phyloP scores from a whole-genome alignment of 1,140 invertebrate genomes.

The Heliconius hewitsoni region DNA sequence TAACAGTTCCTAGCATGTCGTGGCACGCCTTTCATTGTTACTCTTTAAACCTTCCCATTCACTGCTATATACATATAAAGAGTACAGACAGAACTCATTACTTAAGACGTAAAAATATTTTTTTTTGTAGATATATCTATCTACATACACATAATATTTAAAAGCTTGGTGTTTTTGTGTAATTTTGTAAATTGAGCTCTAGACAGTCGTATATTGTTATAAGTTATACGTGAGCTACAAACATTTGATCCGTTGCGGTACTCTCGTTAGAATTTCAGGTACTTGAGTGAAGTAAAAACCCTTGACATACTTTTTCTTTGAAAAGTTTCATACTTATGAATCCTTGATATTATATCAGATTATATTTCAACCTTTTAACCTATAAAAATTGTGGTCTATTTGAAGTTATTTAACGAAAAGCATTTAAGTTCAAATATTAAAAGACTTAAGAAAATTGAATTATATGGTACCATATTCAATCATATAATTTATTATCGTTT shows the following conservation, averaged over 20 bases:
- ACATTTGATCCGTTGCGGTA: slow-evolving; percentile 8
- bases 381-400: background rate
- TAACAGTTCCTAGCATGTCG: slow-evolving; percentile 44
- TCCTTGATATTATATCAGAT: slow-evolving; percentile 8
- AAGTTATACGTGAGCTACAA: slow-evolving; percentile 3
- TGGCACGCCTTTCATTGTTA: slow-evolving; percentile 31
- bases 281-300: slow-evolving; percentile 3
- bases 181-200: slow-evolving; percentile 5
- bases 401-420: background rate
- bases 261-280: slow-evolving; percentile 6
- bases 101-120: slow-evolving; percentile 17
- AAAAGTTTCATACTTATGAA: slow-evolving; percentile 2
- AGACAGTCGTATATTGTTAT: background rate
- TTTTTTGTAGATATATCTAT: background rate
- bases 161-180: background rate
- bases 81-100: slow-evolving; percentile 19
- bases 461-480: background rate
- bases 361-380: slow-evolving; percentile 3
- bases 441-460: background rate
- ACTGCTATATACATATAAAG: slow-evolving; percentile 23
- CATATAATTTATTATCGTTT: no score
- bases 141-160: background rate
- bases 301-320: slow-evolving; percentile 12
- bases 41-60: slow-evolving; percentile 24
- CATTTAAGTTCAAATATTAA: background rate